Conservation (phyloP, 2,113 vertebrate genomes). For the Oryzias curvinotus region DNA sequence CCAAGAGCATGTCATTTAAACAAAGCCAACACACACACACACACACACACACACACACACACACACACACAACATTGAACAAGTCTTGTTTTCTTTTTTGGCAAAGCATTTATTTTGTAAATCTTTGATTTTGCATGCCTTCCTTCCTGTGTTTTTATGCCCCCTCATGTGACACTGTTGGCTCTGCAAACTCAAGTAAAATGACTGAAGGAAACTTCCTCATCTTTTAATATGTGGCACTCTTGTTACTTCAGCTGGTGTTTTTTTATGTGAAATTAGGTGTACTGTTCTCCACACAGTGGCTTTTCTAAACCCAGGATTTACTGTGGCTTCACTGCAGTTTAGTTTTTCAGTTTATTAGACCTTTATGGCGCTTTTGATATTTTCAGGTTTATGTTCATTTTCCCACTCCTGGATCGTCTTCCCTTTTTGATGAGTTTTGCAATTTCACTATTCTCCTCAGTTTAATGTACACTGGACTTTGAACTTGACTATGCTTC, state of each 20-base stretch:
- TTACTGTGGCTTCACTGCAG: constrained; percentile 1
- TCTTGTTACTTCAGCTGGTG: constrained; percentile 14
- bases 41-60: too few relatives aligned
- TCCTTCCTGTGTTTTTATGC: constrained; percentile 16
- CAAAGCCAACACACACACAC: too few relatives aligned
- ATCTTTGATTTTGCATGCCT: constrained; percentile 18
- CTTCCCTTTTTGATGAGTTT: neutral
- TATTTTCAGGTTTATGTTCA: constrained; percentile 15
- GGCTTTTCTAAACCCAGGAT: too few relatives aligned
- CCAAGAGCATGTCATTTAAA: too few relatives aligned
- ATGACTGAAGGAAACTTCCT: constrained; percentile 27
- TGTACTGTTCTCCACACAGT: neutral
- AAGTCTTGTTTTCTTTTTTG: neutral
- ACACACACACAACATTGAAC: neutral
- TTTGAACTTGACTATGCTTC: constrained; percentile 48
- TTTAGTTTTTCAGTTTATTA: constrained; percentile 22
- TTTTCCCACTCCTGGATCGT: neutral
- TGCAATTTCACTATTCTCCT: constrained; percentile 9
- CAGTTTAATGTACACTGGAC: constrained; percentile 29
- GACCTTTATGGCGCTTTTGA: constrained; percentile 17
- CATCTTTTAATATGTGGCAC: constrained; percentile 2
- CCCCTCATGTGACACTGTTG: constrained; percentile 16
- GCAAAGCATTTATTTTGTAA: constrained; percentile 7
- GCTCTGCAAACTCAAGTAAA: constrained; percentile 34
- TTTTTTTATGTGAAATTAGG: neutral